A percentile compares a stretch with the other conserved stretches of the same genome.
These are phyloP conservation scores for Aphis craccivora DNA, from an alignment of 1,140 invertebrate genomes.

Conservation along the genomic window DNA sequence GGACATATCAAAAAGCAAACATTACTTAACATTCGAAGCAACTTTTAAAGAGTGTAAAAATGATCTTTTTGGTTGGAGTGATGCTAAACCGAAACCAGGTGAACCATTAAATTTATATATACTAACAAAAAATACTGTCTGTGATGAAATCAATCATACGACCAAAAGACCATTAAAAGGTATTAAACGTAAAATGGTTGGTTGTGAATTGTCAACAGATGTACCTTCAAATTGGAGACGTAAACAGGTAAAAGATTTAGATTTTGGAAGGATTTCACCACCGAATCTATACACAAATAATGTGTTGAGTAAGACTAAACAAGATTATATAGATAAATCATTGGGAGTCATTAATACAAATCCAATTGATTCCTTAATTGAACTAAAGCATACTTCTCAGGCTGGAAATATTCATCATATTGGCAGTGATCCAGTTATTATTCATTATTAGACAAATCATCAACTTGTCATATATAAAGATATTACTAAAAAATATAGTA, in stretches of 20 bases:
- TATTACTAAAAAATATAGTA: neutral
- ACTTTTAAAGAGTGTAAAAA: neutral
- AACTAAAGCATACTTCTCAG: neutral
- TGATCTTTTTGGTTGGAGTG: neutral
- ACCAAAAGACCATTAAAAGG: conserved; percentile 10
- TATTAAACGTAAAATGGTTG: conserved; percentile 29
- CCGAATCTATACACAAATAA: neutral
- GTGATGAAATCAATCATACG: neutral
- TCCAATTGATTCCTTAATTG: neutral
- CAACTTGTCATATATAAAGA: neutral
- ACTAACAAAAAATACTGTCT: neutral
- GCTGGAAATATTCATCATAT: conserved; percentile 45
- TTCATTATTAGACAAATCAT: conserved; percentile 8
- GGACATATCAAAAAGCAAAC: neutral
- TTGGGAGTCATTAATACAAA: neutral
- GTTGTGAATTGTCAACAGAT: neutral
- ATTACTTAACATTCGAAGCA: neutral
- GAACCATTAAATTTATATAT: neutral
- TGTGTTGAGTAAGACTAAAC: neutral
- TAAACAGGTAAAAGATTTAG: neutral
- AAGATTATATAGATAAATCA: neutral
- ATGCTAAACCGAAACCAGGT: neutral
- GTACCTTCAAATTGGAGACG: conserved; percentile 10
- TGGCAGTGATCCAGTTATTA: neutral
- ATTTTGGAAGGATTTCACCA: neutral